These are phyloP conservation scores for Agrypnus murinus DNA, from an alignment of 2,888 invertebrate species.

Conservation along the genomic window DNA sequence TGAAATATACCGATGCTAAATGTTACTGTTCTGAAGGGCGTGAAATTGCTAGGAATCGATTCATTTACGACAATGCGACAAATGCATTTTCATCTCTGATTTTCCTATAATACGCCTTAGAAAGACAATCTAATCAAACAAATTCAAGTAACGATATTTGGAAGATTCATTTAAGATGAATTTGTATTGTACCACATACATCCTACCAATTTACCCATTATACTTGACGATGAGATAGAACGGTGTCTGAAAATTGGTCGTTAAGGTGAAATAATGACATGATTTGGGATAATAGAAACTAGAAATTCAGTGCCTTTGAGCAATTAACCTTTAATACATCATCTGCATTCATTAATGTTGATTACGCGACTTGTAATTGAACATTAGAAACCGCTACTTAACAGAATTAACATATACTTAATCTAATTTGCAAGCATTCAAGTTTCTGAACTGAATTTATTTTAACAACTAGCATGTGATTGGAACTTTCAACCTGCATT, in stretches of 20 bases:
- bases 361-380: slow-evolving; percentile 34
- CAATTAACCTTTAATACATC: slow-evolving; percentile 37
- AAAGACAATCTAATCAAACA: slow-evolving; percentile 1
- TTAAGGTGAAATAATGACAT: slow-evolving; percentile 1
- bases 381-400: slow-evolving; percentile 36
- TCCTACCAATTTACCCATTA: no score
- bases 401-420: slow-evolving; percentile 34
- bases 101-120: slow-evolving; percentile 24
- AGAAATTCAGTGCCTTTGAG: slow-evolving; percentile 4
- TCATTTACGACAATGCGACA: slow-evolving; percentile 51
- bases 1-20: slow-evolving; percentile 65
- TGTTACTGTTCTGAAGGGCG: slow-evolving; percentile 65
- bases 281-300: slow-evolving; percentile 4
- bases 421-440: slow-evolving; percentile 20
- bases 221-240: neutral
- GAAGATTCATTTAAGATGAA: no score
- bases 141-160: neutral
- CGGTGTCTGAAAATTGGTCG: neutral
- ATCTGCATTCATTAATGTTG: slow-evolving; percentile 23
- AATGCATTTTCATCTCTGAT: slow-evolving; percentile 44
- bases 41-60: slow-evolving; percentile 66
- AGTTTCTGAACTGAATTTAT: neutral
- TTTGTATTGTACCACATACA: no score
- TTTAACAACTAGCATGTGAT: neutral
- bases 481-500: neutral